These are phyloP conservation scores for Fopius arisanus DNA, from an alignment of 1,140 invertebrate genomes.

Conservation along the genomic window DNA sequence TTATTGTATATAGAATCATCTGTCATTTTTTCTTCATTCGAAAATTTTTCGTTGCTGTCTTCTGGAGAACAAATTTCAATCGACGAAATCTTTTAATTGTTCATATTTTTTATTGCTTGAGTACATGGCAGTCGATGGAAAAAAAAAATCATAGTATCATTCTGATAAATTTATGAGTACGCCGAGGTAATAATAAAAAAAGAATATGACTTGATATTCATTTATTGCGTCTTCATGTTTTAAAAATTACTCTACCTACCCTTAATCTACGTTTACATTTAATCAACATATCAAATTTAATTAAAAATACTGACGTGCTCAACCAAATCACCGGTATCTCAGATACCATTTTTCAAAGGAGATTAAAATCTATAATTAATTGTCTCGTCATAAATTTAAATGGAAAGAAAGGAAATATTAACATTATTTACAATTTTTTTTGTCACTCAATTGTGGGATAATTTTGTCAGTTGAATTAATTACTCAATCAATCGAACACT, in stretches of 20 bases:
- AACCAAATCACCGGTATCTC: not conserved
- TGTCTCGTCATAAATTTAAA: not conserved
- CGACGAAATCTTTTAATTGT: too few species aligned
- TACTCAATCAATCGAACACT: too few species aligned
- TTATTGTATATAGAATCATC: too few species aligned
- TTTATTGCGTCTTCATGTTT: not conserved
- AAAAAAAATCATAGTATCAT: too few species aligned
- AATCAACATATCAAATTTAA: conserved; percentile 12
- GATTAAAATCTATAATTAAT: not conserved
- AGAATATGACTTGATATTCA: not conserved
- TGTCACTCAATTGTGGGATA: not conserved
- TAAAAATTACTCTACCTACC: not conserved
- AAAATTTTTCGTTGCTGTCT: too few species aligned
- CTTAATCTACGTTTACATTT: not conserved
- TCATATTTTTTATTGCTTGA: too few species aligned
- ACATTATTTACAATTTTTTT: conserved; percentile 2
- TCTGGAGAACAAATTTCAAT: too few species aligned
- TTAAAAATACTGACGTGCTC: conserved; percentile 1
- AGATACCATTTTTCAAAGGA: not conserved
- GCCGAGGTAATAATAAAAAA: not conserved
- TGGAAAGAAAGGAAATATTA: not conserved
- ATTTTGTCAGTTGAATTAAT: too few species aligned
- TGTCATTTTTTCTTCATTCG: too few species aligned
- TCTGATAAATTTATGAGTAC: not conserved
- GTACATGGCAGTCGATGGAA: too few species aligned